Percentiles rank a stretch among this genome's conserved stretches.
Evolutionary conservation across 2,113 vertebrate species (phyloP).

Genomic region (Chroicocephalus ridibundus): DNA sequence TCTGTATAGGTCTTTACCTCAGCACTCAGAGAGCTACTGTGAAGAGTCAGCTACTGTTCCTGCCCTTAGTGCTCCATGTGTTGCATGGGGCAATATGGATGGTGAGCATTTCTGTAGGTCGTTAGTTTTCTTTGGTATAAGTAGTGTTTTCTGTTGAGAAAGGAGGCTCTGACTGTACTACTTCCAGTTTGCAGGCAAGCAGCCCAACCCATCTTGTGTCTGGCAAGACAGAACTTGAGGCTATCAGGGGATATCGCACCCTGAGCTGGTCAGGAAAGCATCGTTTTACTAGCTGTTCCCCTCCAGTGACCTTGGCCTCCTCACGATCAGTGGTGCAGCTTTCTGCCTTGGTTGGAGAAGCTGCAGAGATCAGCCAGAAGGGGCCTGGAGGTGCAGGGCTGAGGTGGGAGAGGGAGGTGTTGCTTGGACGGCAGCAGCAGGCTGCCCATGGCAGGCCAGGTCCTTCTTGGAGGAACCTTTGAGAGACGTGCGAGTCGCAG

Average conservation of each 20-base stretch:
- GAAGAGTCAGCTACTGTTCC: background rate
- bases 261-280: background rate
- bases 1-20: background rate
- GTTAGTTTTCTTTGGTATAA: background rate
- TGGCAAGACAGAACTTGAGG: background rate
- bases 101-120: background rate
- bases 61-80: background rate
- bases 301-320: background rate
- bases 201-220: background rate
- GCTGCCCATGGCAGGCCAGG: background rate
- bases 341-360: background rate
- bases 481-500: background rate
- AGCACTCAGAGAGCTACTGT: background rate
- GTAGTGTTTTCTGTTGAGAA: background rate
- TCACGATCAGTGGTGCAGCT: background rate
- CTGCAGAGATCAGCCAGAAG: background rate
- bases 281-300: background rate
- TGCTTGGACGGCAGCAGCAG: background rate
- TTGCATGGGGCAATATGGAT: background rate
- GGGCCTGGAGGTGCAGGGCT: background rate
- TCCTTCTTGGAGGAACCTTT: background rate
- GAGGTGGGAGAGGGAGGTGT: background rate
- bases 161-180: background rate
- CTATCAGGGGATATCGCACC: background rate
- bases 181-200: background rate